These are phyloP conservation scores for Elephantulus edwardii DNA, from an alignment of 2,113 vertebrate species.

Conservation along the genomic window DNA sequence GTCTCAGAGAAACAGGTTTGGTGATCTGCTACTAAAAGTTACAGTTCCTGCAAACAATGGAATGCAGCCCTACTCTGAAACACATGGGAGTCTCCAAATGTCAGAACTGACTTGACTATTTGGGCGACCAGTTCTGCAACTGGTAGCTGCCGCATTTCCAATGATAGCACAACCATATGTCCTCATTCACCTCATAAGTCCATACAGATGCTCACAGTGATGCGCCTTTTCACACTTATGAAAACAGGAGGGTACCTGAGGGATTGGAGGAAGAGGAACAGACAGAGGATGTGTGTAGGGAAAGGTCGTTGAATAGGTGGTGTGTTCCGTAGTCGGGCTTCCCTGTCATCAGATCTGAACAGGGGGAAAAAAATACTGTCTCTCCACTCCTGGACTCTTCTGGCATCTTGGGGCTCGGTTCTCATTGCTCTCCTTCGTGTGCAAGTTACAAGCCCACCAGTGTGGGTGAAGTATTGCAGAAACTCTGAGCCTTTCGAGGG, in stretches of 20 bases:
- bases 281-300: neutral
- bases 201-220: neutral
- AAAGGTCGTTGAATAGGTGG: neutral
- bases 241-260: too few relatives aligned
- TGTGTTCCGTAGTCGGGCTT: neutral
- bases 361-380: neutral
- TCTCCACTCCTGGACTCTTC: neutral
- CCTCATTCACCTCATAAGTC: neutral
- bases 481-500: neutral
- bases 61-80: too few relatives aligned
- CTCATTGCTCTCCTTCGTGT: neutral
- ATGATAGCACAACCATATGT: neutral
- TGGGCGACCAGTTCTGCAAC: too few relatives aligned
- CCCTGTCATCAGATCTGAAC: neutral
- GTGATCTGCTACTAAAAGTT: too few relatives aligned
- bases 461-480: neutral
- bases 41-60: too few relatives aligned
- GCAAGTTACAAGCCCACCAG: neutral
- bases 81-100: too few relatives aligned
- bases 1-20: neutral
- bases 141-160: neutral
- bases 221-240: neutral
- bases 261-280: too few relatives aligned
- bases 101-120: too few relatives aligned
- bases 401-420: neutral